Conservation (phyloP, 1,140 invertebrate genomes). For the Ips nitidus region DNA sequence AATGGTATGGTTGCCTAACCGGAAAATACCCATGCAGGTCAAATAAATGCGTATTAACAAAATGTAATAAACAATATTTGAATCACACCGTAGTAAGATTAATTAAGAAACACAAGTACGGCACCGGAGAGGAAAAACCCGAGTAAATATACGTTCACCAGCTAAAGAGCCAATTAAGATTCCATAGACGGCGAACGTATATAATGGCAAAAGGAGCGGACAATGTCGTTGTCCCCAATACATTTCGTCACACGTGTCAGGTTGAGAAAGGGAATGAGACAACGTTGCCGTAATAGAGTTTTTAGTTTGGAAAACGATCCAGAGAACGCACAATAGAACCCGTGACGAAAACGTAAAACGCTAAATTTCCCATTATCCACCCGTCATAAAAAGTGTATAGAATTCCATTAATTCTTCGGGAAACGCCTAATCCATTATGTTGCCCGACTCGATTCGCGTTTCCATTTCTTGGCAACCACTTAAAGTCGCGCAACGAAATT, state of each 20-base stretch:
- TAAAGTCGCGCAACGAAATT: conserved; percentile 13
- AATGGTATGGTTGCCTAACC: no score
- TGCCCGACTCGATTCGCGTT: neutral
- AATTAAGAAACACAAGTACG: neutral
- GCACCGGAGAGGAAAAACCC: conserved; percentile 4
- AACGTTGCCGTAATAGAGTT: neutral
- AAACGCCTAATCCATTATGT: neutral
- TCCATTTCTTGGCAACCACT: conserved; percentile 12
- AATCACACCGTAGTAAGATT: no score
- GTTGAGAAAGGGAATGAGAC: conserved; percentile 20
- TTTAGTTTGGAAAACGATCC: neutral
- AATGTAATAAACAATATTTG: no score
- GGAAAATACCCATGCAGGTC: no score
- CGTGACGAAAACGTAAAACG: neutral
- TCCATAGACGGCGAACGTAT: conserved; percentile 23
- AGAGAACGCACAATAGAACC: no score
- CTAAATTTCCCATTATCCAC: neutral
- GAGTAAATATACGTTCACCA: conserved; percentile 9
- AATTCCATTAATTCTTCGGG: neutral
- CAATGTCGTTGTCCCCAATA: conserved; percentile 25
- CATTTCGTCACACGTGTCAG: conserved; percentile 10
- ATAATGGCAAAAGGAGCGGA: conserved; percentile 23
- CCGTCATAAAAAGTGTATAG: neutral
- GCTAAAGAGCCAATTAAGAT: conserved; percentile 24
- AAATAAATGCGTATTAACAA: no score